Base-by-base conservation (phyloP, 1,140 invertebrate genomes). In the Ridgeia piscesae region DNA sequence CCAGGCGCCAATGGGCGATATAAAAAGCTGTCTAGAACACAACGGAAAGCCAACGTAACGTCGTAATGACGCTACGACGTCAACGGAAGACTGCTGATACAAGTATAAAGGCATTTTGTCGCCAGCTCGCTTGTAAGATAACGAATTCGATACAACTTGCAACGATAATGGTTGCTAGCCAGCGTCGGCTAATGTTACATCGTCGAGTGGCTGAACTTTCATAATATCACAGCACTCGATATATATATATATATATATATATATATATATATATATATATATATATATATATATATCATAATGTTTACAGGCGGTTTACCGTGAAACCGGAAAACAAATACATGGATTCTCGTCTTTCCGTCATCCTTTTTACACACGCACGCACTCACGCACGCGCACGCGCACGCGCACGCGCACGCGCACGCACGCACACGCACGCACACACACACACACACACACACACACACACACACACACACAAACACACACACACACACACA, bases 181-280 rank as follows among this genome's bases (percentile, higher is more conserved):
- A 31, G 58, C 58, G 14, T 77, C 11, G 27, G 11, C 11, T 42
- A 4, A 42, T 42, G 42, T 42, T 77, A 77, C 27, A 77, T 77
- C 27, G 58, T 77, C 58, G 17, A 77, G 58, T 77, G 14, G 58
- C 27, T 31, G 58, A 9, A 42, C 42, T 42, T 42, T 42, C n/a
- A n/a, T n/a, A n/a, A n/a, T n/a, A n/a, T n/a, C n/a, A n/a, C n/a
- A n/a, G n/a, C n/a, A n/a, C n/a, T n/a, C n/a, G n/a, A 42, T 42
- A 42, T 42, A 42, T 42, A 11, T 88, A 58, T 92, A 58, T 92
- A 58, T 92, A 58, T 88, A 58, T 92, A 58, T 92, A 58, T 91
- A 42, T n/a, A 58, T 92, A 9, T 92, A n/a, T 92, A 58, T 92
- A n/a, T 92, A 33, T 50, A 58, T 92, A 58, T 50, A 58, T 88